Percentiles rank a stretch among this genome's conserved stretches.
phyloP scores from a whole-genome alignment of 2,797 vertebrate species.

The Karalla daura region DNA sequence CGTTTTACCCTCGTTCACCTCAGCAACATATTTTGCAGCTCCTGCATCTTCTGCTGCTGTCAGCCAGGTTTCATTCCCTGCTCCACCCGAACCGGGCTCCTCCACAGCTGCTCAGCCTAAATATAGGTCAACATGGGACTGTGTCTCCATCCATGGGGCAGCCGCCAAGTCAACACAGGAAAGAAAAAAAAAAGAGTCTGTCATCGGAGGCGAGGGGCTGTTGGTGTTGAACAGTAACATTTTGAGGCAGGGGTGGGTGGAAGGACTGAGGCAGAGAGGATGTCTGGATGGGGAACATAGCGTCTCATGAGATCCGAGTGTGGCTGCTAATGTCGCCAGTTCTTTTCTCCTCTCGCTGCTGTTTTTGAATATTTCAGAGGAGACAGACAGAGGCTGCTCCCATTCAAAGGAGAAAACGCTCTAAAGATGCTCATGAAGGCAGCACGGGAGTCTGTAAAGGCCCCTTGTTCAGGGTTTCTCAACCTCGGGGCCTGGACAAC shows the following conservation, averaged over 20 bases:
- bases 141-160: constrained; percentile 6
- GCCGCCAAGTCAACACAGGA: constrained; percentile 23
- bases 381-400: not conserved
- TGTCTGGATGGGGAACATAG: not conserved
- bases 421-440: not conserved
- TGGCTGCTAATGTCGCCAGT: not conserved
- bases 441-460: no score
- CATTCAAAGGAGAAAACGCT: not conserved
- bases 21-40: no score
- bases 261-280: not conserved
- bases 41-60: constrained; percentile 15
- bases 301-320: not conserved
- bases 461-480: not conserved
- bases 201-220: constrained; percentile 33
- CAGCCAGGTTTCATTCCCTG: not conserved
- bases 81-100: not conserved
- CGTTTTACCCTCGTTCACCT: constrained; percentile 4
- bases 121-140: constrained; percentile 13
- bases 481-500: not conserved
- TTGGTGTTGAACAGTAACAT: not conserved
- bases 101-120: constrained; percentile 24
- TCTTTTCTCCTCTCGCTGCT: not conserved
- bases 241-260: constrained; percentile 6
- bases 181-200: constrained; percentile 14
- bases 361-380: not conserved